These are phyloP conservation scores for Agrotis ipsilon DNA, from an alignment of 2,888 invertebrate genomes.

Conservation along the genomic window DNA sequence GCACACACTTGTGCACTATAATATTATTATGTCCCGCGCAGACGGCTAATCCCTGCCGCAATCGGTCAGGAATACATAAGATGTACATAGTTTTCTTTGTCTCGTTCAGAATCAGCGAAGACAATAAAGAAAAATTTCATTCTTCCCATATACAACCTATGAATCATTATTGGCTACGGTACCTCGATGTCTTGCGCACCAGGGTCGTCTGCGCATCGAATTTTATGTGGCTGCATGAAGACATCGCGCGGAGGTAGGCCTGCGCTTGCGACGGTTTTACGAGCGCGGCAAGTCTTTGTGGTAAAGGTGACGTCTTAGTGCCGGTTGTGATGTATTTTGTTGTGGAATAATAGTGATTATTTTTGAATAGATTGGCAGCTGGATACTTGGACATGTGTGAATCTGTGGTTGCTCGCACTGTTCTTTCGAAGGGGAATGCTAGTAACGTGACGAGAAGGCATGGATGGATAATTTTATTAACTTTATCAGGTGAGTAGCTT, in stretches of 20 bases:
- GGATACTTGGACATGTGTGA: neutral
- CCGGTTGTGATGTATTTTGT: neutral
- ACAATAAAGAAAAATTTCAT: neutral
- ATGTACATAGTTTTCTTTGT: no score
- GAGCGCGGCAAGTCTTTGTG: constrained; percentile 81
- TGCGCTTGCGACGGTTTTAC: constrained; percentile 75
- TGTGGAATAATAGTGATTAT: neutral
- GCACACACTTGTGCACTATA: no score
- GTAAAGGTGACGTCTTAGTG: constrained; percentile 57
- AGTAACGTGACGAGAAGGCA: neutral
- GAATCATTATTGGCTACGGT: constrained; percentile 31
- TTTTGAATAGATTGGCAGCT: neutral
- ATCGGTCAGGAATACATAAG: no score
- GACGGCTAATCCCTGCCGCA: no score
- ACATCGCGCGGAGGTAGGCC: constrained; percentile 76
- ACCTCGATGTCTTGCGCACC: constrained; percentile 27
- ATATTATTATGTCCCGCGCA: no score
- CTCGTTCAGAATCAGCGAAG: no score
- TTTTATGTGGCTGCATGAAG: constrained; percentile 77
- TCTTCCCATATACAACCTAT: neutral
- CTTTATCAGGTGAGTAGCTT: no score
- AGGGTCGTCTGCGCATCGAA: constrained; percentile 47
- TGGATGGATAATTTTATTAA: no score
- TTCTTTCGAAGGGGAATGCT: neutral
- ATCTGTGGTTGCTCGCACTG: no score